A percentile compares a stretch with the other conserved stretches of the same genome.
Conservation (phyloP, 2,113 vertebrate species). For the Rhea americana region DNA sequence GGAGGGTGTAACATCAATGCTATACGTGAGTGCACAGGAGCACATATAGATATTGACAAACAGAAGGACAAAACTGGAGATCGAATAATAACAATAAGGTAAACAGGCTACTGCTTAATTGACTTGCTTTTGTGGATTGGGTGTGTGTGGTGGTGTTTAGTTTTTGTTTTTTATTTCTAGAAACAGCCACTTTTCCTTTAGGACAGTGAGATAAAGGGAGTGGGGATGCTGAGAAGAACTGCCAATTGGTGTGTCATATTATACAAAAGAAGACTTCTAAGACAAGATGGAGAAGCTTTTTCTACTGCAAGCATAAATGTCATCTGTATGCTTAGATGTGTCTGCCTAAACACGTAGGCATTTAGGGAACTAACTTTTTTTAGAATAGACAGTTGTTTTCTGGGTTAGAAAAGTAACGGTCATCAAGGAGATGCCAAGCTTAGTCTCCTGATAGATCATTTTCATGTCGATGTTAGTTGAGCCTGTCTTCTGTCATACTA, state of each 20-base stretch:
- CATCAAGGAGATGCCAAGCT: not conserved
- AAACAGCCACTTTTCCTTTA: not conserved
- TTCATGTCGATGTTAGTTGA: not conserved
- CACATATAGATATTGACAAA: slow-evolving; percentile 98
- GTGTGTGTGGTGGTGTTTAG: not conserved
- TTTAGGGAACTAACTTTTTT: not conserved
- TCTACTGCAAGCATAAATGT: accelerated
- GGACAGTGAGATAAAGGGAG: not conserved
- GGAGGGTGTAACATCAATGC: slow-evolving; percentile 98
- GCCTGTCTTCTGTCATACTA: no score
- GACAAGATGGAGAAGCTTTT: not conserved
- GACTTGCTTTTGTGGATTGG: accelerated
- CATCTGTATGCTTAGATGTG: no score
- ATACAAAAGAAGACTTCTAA: not conserved
- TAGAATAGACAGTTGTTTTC: accelerated
- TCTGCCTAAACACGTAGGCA: not conserved
- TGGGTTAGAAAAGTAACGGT: not conserved
- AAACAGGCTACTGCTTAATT: not conserved
- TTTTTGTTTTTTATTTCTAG: no score
- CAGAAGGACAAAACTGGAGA: slow-evolving; percentile 99
- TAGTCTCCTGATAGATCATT: accelerated
- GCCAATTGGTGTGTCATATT: accelerated
- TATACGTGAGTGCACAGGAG: slow-evolving; percentile 96
- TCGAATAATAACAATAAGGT: slow-evolving; percentile 98
- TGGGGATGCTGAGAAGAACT: accelerated